Percentiles rank a stretch among this genome's conserved stretches.
phyloP scores from a whole-genome alignment of 2,113 vertebrate genomes.

The Oreochromis niloticus region DNA sequence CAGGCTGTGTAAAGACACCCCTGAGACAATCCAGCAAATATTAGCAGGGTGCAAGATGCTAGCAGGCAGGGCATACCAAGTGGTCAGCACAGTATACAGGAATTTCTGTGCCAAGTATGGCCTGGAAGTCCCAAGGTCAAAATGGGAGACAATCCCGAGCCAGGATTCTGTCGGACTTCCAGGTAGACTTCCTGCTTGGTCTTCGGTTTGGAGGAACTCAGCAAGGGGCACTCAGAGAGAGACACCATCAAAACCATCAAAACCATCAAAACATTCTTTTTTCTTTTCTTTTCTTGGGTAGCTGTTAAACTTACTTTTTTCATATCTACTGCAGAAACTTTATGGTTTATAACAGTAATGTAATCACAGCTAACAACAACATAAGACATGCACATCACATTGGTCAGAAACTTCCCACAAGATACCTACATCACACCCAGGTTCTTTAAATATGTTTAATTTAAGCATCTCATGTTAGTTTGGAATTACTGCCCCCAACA shows the following conservation, averaged over 20 bases:
- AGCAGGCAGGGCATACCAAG: background rate
- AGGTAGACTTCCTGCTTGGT: background rate
- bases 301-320: accelerated
- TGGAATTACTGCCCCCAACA: background rate
- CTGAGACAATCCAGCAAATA: background rate
- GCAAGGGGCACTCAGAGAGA: background rate
- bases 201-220: background rate
- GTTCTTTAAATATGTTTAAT: background rate
- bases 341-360: background rate
- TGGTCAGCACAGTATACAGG: background rate
- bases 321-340: background rate
- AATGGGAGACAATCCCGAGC: background rate
- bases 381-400: background rate
- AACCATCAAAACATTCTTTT: background rate
- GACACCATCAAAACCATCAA: background rate
- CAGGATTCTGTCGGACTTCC: background rate
- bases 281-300: background rate
- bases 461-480: background rate
- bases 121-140: background rate
- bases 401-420: background rate
- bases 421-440: background rate
- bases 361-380: background rate
- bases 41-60: background rate
- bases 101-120: background rate
- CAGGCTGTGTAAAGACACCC: background rate